Evolutionary conservation across 2,888 invertebrate genomes (phyloP).

Genomic region (Bruchidius siliquastri): DNA sequence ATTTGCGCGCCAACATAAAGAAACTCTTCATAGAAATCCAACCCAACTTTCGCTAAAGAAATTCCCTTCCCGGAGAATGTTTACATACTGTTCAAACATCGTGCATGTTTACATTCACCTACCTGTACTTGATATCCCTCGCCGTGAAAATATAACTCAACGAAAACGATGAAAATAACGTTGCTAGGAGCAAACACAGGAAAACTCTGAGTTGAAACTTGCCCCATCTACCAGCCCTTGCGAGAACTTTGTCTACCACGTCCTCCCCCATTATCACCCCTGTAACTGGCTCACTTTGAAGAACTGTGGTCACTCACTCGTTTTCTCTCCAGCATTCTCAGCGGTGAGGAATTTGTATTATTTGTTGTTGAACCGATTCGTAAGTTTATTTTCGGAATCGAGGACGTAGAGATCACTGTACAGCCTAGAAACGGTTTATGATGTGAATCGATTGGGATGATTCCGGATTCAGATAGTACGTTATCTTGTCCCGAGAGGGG

Average conservation of each 20-base stretch:
- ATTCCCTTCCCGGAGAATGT: not conserved
- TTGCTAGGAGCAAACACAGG: slow-evolving; percentile 26
- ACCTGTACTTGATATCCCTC: slow-evolving; percentile 34
- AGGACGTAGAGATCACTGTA: not conserved
- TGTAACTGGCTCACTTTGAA: not conserved
- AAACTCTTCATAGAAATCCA: not conserved
- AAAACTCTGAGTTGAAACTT: slow-evolving; percentile 43
- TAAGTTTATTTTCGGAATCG: not conserved
- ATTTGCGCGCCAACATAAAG: not conserved
- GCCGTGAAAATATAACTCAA: slow-evolving; percentile 35
- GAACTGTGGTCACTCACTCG: not conserved
- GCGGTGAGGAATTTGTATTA: not conserved
- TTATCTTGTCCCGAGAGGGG: not conserved
- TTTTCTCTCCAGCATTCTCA: not conserved
- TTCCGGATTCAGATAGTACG: not conserved
- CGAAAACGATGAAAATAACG: slow-evolving; percentile 31
- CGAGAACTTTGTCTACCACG: slow-evolving; percentile 15
- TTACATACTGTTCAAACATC: not conserved
- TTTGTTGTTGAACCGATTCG: not conserved
- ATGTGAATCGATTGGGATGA: not conserved
- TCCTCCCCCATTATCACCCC: slow-evolving; percentile 5
- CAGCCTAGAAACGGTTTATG: not conserved
- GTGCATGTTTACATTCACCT: not conserved
- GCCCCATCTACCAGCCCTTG: slow-evolving; percentile 47
- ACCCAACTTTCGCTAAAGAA: not conserved